Evolutionary conservation across 2,888 invertebrate species (phyloP), one percentile per base, ranked within the genome.

Genomic region (Girardia tigrina): DNA sequence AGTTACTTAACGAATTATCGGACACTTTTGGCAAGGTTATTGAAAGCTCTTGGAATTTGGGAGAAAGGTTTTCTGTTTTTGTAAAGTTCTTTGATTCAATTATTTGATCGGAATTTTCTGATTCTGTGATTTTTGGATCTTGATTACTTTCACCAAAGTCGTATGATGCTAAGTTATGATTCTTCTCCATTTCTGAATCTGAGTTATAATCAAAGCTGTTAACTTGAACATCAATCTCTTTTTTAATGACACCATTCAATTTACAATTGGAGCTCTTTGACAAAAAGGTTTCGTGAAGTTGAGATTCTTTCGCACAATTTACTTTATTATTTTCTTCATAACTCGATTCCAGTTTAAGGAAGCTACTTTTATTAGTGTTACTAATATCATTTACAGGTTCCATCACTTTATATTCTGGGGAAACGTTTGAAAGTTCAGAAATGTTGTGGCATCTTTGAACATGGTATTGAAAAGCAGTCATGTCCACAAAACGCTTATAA

Each of bases 401-500:
- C n/a, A 20, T 23, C n/a, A 12, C n/a, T 2, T 6, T 56, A 56
- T 56, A n/a, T 20, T 56, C 2, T 20, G n/a, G 4, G 56, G n/a
- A 56, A 56, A n/a, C 4, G 2, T 56, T n/a, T 4, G n/a, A n/a
- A 8, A 20, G n/a, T 6, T 2, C n/a, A 6, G 2, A 4, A 56
- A 6, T 56, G 23, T 56, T n/a, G 23, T 56, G 56, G 56, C 56
- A 56, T n/a, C 56, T 56, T 56, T 56, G 56, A 8, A 56, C n/a
- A 29, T 75, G 75, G 23, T 71, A 75, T 20, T 70, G 26, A 4
- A 23, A 29, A 27, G 75, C 75, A 2, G 75, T 71, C 20, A 27
- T 27, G 28, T 75, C 75, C 12, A 71, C 71, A 28, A 75, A 75
- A 23, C 75, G 75, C 29, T 75, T 75, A 20, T 12, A 23, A 27